These are phyloP conservation scores for Magallana angulata DNA, from an alignment of 1,140 invertebrate genomes.

Conservation along the genomic window DNA sequence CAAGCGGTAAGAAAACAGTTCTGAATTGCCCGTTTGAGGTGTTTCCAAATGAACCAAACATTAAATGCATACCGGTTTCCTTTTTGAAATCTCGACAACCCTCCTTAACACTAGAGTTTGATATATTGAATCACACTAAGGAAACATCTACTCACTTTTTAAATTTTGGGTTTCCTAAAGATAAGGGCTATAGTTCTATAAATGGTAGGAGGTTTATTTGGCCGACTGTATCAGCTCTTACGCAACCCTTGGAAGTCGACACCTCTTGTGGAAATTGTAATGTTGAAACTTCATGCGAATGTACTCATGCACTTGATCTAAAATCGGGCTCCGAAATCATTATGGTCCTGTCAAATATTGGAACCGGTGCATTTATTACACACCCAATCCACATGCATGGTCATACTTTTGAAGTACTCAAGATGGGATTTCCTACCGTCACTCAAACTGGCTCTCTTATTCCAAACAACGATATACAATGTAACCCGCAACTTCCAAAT, in stretches of 20 bases:
- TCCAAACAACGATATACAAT: background rate
- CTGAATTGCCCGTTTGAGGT: background rate
- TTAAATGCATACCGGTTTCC: background rate
- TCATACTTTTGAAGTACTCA: slow-evolving; percentile 63
- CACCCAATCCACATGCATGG: slow-evolving; percentile 64
- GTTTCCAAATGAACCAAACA: background rate
- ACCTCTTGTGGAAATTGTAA: slow-evolving; percentile 53
- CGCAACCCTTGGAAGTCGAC: slow-evolving; percentile 38
- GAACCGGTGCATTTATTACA: slow-evolving; percentile 79
- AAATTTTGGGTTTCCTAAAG: background rate
- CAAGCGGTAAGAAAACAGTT: background rate
- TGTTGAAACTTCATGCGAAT: slow-evolving; percentile 49
- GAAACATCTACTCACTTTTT: background rate
- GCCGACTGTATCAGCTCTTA: slow-evolving; percentile 58
- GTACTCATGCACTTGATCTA: slow-evolving; percentile 47
- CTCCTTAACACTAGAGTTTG: background rate
- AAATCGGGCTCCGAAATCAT: slow-evolving; percentile 55
- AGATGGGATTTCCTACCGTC: slow-evolving; percentile 72
- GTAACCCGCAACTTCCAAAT: background rate
- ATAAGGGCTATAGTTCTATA: slow-evolving; percentile 52
- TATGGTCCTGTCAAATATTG: slow-evolving; percentile 77
- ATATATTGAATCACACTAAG: slow-evolving; percentile 48
- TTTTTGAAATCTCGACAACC: background rate
- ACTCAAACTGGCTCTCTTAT: background rate
- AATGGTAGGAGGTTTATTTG: slow-evolving; percentile 65